These are phyloP conservation scores for Scartelaos histophorus DNA, from an alignment of 2,113 vertebrate species.

Conservation along the genomic window DNA sequence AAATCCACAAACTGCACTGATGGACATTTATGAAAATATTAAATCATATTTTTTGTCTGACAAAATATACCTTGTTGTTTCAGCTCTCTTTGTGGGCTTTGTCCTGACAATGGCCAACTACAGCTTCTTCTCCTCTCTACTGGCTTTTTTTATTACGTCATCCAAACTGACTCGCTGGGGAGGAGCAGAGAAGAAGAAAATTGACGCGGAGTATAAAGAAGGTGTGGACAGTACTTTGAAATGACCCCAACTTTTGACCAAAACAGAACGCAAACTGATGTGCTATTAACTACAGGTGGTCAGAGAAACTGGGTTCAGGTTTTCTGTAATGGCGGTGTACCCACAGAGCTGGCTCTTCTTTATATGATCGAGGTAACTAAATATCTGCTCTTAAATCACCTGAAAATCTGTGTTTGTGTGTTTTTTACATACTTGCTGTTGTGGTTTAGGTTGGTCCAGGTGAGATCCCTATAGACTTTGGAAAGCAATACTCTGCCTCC, in stretches of 20 bases:
- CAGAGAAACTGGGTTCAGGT: constrained; percentile 97
- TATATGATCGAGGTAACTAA: constrained; percentile 91
- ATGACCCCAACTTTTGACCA: background rate
- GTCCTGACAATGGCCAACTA: constrained; percentile 92
- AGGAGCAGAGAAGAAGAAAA: constrained; percentile 83
- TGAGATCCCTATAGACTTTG: constrained; percentile 92
- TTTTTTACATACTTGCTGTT: background rate
- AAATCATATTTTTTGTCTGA: background rate
- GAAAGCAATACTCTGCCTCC: constrained; percentile 88
- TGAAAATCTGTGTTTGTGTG: background rate
- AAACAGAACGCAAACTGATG: background rate
- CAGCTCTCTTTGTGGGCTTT: constrained; percentile 91
- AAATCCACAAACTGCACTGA: background rate
- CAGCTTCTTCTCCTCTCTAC: constrained; percentile 90
- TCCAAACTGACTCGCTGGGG: constrained; percentile 94
- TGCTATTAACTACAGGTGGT: constrained; percentile 78
- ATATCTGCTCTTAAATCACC: background rate
- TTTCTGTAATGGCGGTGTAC: constrained; percentile 92
- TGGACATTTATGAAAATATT: background rate
- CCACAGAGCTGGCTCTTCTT: constrained; percentile 90
- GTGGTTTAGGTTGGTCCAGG: constrained; percentile 83
- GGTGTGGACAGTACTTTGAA: constrained; percentile 68
- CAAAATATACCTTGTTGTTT: background rate
- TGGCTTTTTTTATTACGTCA: constrained; percentile 91
- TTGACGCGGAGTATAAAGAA: constrained; percentile 94